phyloP scores from a whole-genome alignment of 2,113 vertebrate genomes.

The Elaphurus davidianus region DNA sequence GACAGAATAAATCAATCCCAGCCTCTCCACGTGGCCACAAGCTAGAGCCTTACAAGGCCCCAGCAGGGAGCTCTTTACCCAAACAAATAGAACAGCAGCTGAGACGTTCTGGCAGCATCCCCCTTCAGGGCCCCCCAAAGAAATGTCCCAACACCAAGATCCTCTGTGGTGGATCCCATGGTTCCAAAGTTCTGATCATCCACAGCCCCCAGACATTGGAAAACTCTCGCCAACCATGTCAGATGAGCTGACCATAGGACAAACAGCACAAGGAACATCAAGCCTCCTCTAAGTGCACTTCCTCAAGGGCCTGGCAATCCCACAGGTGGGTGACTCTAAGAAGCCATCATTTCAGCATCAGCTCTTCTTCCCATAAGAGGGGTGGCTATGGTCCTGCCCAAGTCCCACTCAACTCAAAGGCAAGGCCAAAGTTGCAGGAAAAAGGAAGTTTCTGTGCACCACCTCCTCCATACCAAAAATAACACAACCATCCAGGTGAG shows the following conservation, averaged over 20 bases:
- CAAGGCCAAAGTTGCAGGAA: background rate
- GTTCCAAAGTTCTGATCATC: background rate
- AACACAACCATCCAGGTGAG: background rate
- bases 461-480: background rate
- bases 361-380: background rate
- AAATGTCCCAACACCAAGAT: background rate
- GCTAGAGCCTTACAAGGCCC: background rate
- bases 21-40: background rate
- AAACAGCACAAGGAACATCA: too few species aligned
- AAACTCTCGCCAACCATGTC: background rate
- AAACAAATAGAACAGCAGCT: background rate
- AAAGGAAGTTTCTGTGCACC: background rate
- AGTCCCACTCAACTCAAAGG: background rate
- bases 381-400: background rate
- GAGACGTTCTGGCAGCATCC: background rate
- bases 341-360: background rate
- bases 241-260: background rate
- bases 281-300: background rate
- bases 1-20: constrained; percentile 54
- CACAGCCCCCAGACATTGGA: background rate
- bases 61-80: background rate
- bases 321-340: background rate
- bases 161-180: background rate
- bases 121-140: background rate
- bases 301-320: background rate